Evolutionary conservation across 2,888 invertebrate genomes (phyloP), one percentile per base, ranked within the genome.

Genomic region (Luperina testacea): DNA sequence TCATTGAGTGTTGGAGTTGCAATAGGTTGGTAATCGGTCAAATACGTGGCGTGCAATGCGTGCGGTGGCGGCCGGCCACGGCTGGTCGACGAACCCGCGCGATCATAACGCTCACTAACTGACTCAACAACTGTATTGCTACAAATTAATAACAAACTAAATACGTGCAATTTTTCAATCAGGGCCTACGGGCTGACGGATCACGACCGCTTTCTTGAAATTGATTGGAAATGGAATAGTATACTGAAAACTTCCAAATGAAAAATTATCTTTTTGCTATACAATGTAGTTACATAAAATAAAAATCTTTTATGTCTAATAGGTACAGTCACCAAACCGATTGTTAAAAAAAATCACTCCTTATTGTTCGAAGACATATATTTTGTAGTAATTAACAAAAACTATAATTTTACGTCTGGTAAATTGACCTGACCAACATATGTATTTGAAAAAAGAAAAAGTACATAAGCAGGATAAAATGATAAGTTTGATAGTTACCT

Each of bases 11-110:
- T 85, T 83, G 87, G 85, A 92, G 92, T 91, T 93, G 93, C 93
- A 94, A 91, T 91, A 90, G 87, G 90, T 90, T 89, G 88, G 88
- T 94, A 94, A 94, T 93, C 93, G 92, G 93, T 93, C 93, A 92
- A 92, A 92, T 92, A 93, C 92, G 92, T 92, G 90, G 91, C 92
- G 90, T 89, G 92, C 90, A 89, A 82, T 91, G 91, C 90, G 92
- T 92, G 92, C 90, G 86, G 86, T 61, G 64, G 84, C 80, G 88
- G 80, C 78, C 78, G 91, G 94, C 93, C 94, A 92, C 90, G 95
- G 94, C 88, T 95, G 96, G 96, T 94, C 96, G 89, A 91, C 94
- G 96, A 95, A 93, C 95, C 92, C 90, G 86, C 87, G 86, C 84
- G 86, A 73, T 80, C 87, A 83, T 87, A 84, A 70, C 69, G 84